phyloP scores from a whole-genome alignment of 2,888 invertebrate species.

The Erannis defoliaria region DNA sequence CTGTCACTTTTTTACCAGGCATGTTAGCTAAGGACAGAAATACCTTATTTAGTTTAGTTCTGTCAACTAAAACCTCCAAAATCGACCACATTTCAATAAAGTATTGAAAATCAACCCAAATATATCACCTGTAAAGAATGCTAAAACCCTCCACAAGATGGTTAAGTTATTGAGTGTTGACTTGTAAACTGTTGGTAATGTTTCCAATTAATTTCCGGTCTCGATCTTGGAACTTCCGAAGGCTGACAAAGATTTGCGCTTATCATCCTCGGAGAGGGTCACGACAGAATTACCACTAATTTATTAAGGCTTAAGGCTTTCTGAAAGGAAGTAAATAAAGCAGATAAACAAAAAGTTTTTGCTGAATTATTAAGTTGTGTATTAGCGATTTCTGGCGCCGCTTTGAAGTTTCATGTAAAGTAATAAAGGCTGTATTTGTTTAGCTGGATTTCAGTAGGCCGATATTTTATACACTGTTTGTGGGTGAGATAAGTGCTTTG shows the following conservation, averaged over 20 bases:
- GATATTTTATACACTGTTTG: neutral
- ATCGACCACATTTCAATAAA: too few relatives aligned
- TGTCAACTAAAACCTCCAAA: too few relatives aligned
- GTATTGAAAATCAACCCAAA: neutral
- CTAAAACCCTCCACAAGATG: slow-evolving; percentile 3
- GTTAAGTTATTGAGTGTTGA: slow-evolving; percentile 10
- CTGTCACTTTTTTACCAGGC: too few relatives aligned
- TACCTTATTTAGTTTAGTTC: too few relatives aligned
- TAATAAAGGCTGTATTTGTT: slow-evolving; percentile 19
- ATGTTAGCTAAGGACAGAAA: too few relatives aligned
- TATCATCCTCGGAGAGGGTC: slow-evolving; percentile 32
- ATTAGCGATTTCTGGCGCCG: slow-evolving; percentile 29
- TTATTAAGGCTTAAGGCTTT: slow-evolving; percentile 29
- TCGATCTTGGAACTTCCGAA: slow-evolving; percentile 26
- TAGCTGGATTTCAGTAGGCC: neutral
- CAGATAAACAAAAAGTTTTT: slow-evolving; percentile 36
- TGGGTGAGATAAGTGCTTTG: neutral
- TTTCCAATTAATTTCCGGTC: slow-evolving; percentile 29
- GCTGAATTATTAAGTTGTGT: slow-evolving; percentile 33
- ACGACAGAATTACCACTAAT: slow-evolving; percentile 28
- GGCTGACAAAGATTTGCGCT: slow-evolving; percentile 31
- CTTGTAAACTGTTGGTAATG: slow-evolving; percentile 20
- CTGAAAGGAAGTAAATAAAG: slow-evolving; percentile 32
- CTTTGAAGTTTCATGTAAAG: slow-evolving; percentile 25
- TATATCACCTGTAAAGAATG: neutral